Evolutionary conservation across 1,140 invertebrate species (phyloP).

Genomic region (Bombus breviceps): DNA sequence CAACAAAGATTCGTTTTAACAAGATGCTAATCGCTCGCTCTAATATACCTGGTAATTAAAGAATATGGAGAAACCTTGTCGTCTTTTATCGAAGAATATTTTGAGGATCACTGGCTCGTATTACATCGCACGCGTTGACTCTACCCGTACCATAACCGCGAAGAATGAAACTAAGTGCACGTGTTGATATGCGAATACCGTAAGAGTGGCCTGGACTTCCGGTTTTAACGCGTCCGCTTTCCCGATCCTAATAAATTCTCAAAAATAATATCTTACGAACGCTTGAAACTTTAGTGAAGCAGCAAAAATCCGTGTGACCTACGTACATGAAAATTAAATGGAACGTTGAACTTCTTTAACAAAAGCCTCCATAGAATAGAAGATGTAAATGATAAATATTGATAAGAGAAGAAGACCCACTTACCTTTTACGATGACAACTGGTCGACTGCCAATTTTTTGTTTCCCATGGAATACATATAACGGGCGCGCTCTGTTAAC

Average conservation of each 20-base stretch:
- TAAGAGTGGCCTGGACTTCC: conserved; percentile 47
- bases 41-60: not conserved
- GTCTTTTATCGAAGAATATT: not conserved
- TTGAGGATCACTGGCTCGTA: not conserved
- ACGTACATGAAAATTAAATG: not conserved
- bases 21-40: no score
- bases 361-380: not conserved
- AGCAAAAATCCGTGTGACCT: no score
- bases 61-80: not conserved
- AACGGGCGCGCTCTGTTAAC: conserved; percentile 4
- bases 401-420: no score
- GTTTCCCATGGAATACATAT: not conserved
- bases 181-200: conserved; percentile 61
- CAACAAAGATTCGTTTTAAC: no score
- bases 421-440: not conserved
- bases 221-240: conserved; percentile 20
- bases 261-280: not conserved
- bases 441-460: not conserved
- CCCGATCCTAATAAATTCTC: conserved; percentile 11
- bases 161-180: conserved; percentile 33
- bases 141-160: conserved; percentile 10
- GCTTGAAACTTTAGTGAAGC: no score
- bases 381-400: not conserved
- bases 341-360: not conserved
- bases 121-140: not conserved